Conservation (phyloP, 2,888 invertebrate species). For the Stenodema calcarata region DNA sequence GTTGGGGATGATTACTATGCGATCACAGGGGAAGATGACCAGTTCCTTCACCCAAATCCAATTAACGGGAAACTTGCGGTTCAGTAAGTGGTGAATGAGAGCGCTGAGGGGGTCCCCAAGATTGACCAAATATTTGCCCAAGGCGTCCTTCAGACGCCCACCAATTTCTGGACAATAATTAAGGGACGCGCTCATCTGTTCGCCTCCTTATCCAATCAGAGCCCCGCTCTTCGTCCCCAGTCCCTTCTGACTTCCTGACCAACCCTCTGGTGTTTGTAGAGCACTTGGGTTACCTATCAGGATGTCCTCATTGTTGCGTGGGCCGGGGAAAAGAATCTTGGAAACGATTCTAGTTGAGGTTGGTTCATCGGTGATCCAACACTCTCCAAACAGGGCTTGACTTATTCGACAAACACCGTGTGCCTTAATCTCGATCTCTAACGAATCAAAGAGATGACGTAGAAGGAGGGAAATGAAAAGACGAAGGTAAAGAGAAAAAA, state of each 20-base stretch:
- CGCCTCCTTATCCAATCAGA: slow-evolving; percentile 40
- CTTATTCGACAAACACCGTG: neutral
- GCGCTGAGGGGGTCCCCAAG: slow-evolving; percentile 7
- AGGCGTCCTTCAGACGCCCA: slow-evolving; percentile 37
- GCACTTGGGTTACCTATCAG: slow-evolving; percentile 24
- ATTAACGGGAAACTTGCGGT: slow-evolving; percentile 41
- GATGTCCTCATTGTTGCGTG: neutral
- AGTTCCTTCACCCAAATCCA: slow-evolving; percentile 40
- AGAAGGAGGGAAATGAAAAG: no score
- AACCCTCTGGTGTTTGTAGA: slow-evolving; percentile 16
- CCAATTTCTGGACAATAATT: slow-evolving; percentile 48
- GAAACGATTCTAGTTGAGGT: neutral
- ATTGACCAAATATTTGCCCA: slow-evolving; percentile 51
- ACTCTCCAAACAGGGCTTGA: neutral
- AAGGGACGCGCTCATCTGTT: slow-evolving; percentile 41
- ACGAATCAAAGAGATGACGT: no score
- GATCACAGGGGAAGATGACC: slow-evolving; percentile 9
- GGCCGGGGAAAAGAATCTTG: neutral
- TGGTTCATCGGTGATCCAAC: neutral
- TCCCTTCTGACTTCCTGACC: neutral
- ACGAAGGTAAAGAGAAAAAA: no score
- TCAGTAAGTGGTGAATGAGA: slow-evolving; percentile 26
- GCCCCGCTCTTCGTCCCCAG: neutral
- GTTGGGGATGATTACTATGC: slow-evolving; percentile 14
- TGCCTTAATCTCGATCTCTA: neutral